Evolutionary conservation across 2,888 invertebrate species (phyloP).

Genomic region (Acrobasis consociella): DNA sequence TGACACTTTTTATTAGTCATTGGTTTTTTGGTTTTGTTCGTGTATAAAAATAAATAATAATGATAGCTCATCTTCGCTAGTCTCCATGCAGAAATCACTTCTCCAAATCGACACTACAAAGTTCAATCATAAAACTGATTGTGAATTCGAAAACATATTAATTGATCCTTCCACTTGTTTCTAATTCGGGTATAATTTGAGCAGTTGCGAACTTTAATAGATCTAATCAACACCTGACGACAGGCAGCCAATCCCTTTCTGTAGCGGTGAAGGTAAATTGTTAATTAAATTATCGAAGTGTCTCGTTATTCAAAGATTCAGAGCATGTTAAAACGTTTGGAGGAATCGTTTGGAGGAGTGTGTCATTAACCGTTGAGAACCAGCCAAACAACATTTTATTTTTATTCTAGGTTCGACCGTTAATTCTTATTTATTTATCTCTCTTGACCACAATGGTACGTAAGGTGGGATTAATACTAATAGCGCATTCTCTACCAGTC

Average conservation of each 20-base stretch:
- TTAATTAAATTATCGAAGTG: neutral
- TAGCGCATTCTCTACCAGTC: too few species aligned
- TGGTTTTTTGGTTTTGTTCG: too few species aligned
- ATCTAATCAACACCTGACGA: conserved; percentile 2
- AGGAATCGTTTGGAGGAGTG: neutral
- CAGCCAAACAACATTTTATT: too few species aligned
- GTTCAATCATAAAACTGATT: neutral
- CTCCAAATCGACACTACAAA: too few species aligned
- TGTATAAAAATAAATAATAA: too few species aligned
- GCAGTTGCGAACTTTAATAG: neutral
- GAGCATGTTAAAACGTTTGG: neutral
- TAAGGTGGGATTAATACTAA: too few species aligned
- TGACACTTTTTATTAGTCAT: too few species aligned
- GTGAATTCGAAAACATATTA: neutral
- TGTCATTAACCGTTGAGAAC: neutral
- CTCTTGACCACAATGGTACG: too few species aligned
- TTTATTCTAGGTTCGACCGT: too few species aligned
- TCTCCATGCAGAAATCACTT: too few species aligned
- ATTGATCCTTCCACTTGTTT: neutral
- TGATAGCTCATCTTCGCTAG: too few species aligned
- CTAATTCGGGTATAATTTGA: neutral
- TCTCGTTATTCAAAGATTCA: neutral
- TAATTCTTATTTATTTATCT: too few species aligned
- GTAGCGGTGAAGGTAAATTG: neutral
- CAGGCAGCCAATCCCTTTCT: neutral